Conservation (phyloP, 2,797 vertebrate genomes). For the Thripadectes ignobilis region DNA sequence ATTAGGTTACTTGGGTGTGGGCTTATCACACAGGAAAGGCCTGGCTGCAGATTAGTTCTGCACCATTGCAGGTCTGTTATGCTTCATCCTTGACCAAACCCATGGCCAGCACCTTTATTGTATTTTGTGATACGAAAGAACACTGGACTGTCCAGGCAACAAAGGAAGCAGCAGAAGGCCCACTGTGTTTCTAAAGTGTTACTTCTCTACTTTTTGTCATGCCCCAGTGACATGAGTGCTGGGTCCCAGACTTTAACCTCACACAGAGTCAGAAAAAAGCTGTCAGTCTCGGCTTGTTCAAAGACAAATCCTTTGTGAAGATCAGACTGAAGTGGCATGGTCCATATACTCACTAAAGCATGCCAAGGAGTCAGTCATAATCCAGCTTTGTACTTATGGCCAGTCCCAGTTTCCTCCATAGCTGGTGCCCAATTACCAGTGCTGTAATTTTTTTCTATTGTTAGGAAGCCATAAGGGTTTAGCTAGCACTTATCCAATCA, state of each 20-base stretch:
- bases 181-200: slow-evolving; percentile 75
- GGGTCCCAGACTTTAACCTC: slow-evolving; percentile 70
- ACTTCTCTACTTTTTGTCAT: slow-evolving; percentile 79
- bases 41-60: slow-evolving; percentile 88
- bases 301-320: slow-evolving; percentile 79
- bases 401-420: slow-evolving; percentile 69
- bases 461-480: slow-evolving; percentile 70
- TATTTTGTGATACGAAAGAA: slow-evolving; percentile 78
- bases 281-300: slow-evolving; percentile 81
- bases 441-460: slow-evolving; percentile 64
- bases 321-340: slow-evolving; percentile 78
- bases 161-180: slow-evolving; percentile 80
- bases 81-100: slow-evolving; percentile 81
- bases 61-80: slow-evolving; percentile 82
- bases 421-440: slow-evolving; percentile 65
- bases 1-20: slow-evolving; percentile 78
- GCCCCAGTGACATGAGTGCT: slow-evolving; percentile 83
- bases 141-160: slow-evolving; percentile 77
- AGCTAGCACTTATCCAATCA: slow-evolving; percentile 71
- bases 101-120: slow-evolving; percentile 79
- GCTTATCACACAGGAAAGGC: slow-evolving; percentile 80
- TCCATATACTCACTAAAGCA: slow-evolving; percentile 79
- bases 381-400: slow-evolving; percentile 75
- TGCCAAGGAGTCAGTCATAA: slow-evolving; percentile 73
- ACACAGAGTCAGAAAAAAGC: slow-evolving; percentile 78